Percentiles rank a stretch among this genome's conserved stretches.
These are phyloP conservation scores for Periphyllus acericola DNA, from an alignment of 2,888 invertebrate species.

Conservation along the genomic window DNA sequence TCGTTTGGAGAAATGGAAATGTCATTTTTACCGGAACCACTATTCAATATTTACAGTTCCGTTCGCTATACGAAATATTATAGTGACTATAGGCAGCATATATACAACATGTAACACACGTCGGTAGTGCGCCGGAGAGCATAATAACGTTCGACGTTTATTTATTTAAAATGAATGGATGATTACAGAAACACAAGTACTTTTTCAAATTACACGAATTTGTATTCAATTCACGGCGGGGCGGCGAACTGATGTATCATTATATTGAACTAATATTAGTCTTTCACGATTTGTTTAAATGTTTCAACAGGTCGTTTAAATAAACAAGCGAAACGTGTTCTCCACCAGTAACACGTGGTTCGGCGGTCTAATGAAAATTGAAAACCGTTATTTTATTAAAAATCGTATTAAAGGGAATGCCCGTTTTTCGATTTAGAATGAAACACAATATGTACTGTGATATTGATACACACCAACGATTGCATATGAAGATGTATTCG, in stretches of 20 bases:
- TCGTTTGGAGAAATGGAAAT: constrained; percentile 25
- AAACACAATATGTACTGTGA: background rate
- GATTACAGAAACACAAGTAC: background rate
- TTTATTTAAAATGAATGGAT: background rate
- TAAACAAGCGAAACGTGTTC: background rate
- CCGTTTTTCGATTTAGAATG: background rate
- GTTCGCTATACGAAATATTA: background rate
- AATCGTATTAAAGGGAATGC: background rate
- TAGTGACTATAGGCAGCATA: background rate
- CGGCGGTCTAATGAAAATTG: background rate
- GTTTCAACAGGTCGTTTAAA: background rate
- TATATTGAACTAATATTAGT: background rate
- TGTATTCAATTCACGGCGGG: background rate
- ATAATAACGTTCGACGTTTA: background rate
- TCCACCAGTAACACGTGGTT: background rate
- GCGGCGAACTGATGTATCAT: background rate
- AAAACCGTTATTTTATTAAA: background rate
- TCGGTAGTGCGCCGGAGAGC: too few relatives aligned
- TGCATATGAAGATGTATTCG: background rate
- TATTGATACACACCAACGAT: background rate
- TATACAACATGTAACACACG: too few relatives aligned
- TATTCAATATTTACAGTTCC: background rate
- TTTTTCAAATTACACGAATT: background rate
- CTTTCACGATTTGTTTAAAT: background rate
- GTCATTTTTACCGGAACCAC: constrained; percentile 23